Evolutionary conservation across 1,140 invertebrate genomes (phyloP), one percentile per base, ranked within the genome.

Genomic region (Carposina sasakii): DNA sequence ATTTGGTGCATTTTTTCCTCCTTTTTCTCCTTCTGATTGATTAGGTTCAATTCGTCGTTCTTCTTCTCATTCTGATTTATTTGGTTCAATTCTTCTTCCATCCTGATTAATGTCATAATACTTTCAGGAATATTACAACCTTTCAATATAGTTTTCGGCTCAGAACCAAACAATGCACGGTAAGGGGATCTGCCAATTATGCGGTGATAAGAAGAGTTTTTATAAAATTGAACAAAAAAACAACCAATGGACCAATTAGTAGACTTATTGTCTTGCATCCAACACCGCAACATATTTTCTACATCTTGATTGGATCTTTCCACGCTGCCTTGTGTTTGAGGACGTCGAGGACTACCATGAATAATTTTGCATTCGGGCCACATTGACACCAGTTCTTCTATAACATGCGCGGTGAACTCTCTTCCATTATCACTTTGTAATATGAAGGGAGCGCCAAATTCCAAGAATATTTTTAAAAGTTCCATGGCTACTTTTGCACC

Each of bases 331-430:
- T 57, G 51, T n/a, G 33, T 51, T 31, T 48, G 48, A 22, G 51
- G 42, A 47, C 67, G 63, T 41, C 55, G 43, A 31, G 62, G 67
- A 37, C 63, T 54, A n/a, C 63, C 68, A 52, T 71, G 54, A 9
- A 75, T 44, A 16, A 70, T 81, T 49, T 83, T 77, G 26, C 79
- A 57, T 47, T 72, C 71, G 12, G 58, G 57, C 74, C 77, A 87
- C 44, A 81, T 67, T 40, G 40, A 34, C 17, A 51, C 56, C 52
- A 86, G 31, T 39, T 74, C 57, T 44, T 53, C 44, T 44, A 86
- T 64, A 15, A 81, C 45, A 22, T 54, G 28, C 22, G 75, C 76
- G 66, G 39, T 57, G 64, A 83, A 84, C 54, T 83, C 73, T 40
- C 58, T 48, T 2, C 74, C 70, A 49, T 81, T 75, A 47, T 74